Percentiles rank a stretch among this genome's conserved stretches.
Evolutionary conservation across 37 sponge, comb jelly and placozoan species (phyloP).

Genomic region (Sycon ciliatum): DNA sequence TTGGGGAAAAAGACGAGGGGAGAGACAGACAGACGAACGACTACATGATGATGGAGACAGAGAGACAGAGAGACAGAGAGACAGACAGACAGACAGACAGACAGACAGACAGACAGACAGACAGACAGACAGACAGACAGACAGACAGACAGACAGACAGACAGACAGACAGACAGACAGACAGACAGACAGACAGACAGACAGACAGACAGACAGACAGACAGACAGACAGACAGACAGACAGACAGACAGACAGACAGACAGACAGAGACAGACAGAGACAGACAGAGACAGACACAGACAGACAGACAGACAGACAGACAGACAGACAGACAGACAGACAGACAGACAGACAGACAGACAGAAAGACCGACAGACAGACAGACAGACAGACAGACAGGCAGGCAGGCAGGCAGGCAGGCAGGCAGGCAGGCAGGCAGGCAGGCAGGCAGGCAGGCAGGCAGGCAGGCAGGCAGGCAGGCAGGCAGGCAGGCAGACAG

Average conservation of each 20-base stretch:
- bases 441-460: not conserved
- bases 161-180: not conserved
- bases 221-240: conserved; percentile 20
- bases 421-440: not conserved
- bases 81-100: not conserved
- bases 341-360: conserved; percentile 17
- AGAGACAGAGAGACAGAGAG: not conserved
- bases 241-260: conserved; percentile 34
- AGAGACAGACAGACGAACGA: too few species aligned
- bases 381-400: too few species aligned
- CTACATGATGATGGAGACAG: not conserved
- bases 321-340: conserved; percentile 14
- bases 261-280: conserved; percentile 21
- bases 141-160: conserved; percentile 1
- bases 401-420: not conserved
- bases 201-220: conserved; percentile 8
- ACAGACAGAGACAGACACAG: conserved; percentile 18
- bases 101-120: not conserved
- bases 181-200: conserved; percentile 5
- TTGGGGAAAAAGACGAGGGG: too few species aligned
- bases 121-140: not conserved
- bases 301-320: conserved; percentile 27
- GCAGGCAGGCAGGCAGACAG: too few species aligned
- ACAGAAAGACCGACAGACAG: too few species aligned
- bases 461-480: conserved; percentile 1